These are phyloP conservation scores for Platycheirus rosarum DNA, from an alignment of 2,888 invertebrate species.

Conservation along the genomic window DNA sequence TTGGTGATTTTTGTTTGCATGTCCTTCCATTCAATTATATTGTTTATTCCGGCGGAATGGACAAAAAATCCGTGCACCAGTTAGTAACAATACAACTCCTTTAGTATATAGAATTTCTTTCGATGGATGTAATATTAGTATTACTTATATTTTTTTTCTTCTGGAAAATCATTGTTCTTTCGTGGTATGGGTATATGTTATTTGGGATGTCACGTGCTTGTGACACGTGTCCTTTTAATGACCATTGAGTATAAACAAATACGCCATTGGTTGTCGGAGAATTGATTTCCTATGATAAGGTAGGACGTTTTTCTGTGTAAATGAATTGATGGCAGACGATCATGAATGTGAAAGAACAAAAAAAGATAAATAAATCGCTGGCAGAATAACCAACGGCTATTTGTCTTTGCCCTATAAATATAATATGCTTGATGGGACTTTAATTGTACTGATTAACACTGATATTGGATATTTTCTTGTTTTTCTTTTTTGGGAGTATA, in stretches of 20 bases:
- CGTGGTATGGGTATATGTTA: not conserved
- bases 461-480: constrained; percentile 43
- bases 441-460: constrained; percentile 71
- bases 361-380: constrained; percentile 24
- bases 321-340: constrained; percentile 62
- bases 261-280: constrained; percentile 37
- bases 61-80: constrained; percentile 17
- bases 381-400: constrained; percentile 46
- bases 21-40: constrained; percentile 68
- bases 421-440: constrained; percentile 55
- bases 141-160: constrained; percentile 44
- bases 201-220: constrained; percentile 79
- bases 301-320: constrained; percentile 45
- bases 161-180: constrained; percentile 60
- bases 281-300: constrained; percentile 67
- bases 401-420: constrained; percentile 25
- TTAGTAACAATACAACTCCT: too few species aligned
- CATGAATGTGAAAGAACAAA: constrained; percentile 14
- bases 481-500: constrained; percentile 1
- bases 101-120: constrained; percentile 49
- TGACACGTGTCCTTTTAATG: constrained; percentile 82
- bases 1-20: constrained; percentile 65
- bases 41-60: constrained; percentile 61
- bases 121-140: constrained; percentile 38
- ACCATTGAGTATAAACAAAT: constrained; percentile 77